Evolutionary conservation across 64 coral and sea anemone species (phyloP).

Genomic region (Stichodactyla mertensii): DNA sequence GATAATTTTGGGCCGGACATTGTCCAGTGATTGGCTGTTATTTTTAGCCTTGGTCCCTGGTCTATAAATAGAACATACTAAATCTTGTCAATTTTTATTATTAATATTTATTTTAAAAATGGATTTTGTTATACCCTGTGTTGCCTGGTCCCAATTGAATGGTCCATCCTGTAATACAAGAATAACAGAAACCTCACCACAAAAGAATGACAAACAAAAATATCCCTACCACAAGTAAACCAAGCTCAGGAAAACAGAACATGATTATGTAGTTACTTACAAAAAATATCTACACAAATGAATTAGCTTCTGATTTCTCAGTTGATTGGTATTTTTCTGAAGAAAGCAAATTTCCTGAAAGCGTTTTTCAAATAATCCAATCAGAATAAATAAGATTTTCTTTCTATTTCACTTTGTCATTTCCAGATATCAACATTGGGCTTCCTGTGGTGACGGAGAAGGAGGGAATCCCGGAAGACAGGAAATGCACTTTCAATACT

Average conservation of each 20-base stretch:
- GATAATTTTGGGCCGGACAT: too few species aligned
- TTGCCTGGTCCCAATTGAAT: slow-evolving; percentile 82
- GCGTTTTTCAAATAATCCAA: too few species aligned
- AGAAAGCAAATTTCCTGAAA: too few species aligned
- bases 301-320: too few species aligned
- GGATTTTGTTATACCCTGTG: slow-evolving; percentile 56
- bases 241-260: not conserved
- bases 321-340: too few species aligned
- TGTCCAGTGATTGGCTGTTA: too few species aligned
- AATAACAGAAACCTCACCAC: too few species aligned
- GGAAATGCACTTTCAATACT: not conserved
- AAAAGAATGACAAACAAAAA: not conserved
- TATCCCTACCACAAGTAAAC: not conserved
- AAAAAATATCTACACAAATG: too few species aligned
- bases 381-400: not conserved
- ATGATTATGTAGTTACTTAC: too few species aligned
- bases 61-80: too few species aligned
- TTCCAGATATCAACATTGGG: not conserved
- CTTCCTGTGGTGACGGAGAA: not conserved
- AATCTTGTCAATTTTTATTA: too few species aligned
- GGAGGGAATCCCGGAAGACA: not conserved
- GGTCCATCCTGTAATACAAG: slow-evolving; percentile 45
- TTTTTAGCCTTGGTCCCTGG: too few species aligned
- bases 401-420: not conserved
- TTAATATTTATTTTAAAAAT: not conserved